These are phyloP conservation scores for Nibea albiflora DNA, from an alignment of 2,113 vertebrate genomes.

Conservation along the genomic window DNA sequence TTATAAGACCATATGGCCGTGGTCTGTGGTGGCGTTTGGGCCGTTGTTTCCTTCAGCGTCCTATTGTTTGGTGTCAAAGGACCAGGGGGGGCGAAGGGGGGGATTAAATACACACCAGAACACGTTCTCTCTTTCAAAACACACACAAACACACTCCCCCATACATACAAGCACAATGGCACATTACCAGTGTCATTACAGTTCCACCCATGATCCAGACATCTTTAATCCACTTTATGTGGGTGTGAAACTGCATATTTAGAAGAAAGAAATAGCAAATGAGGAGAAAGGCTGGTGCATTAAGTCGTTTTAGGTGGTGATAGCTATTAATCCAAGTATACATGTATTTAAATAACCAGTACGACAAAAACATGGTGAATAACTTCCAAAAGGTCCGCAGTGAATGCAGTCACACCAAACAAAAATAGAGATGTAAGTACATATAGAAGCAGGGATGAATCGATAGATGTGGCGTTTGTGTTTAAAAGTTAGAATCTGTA, in stretches of 20 bases:
- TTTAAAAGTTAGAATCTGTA: neutral
- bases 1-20: constrained; percentile 75
- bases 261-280: neutral
- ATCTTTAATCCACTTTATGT: constrained; percentile 38
- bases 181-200: constrained; percentile 61
- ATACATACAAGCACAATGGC: constrained; percentile 62
- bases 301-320: neutral
- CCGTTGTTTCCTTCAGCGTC: constrained; percentile 76
- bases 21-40: constrained; percentile 62
- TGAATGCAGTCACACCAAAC: neutral
- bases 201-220: constrained; percentile 45
- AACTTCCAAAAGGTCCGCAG: neutral
- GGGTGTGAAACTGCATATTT: constrained; percentile 6
- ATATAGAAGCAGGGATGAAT: neutral
- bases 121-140: constrained; percentile 73
- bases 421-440: neutral
- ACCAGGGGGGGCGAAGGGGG: constrained; percentile 21
- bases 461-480: neutral
- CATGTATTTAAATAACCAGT: neutral
- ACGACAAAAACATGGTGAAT: neutral
- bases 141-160: constrained; percentile 52
- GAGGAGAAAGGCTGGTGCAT: neutral
- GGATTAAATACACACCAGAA: constrained; percentile 75
- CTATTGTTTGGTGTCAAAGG: constrained; percentile 78
- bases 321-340: neutral